A percentile compares a stretch with the other conserved stretches of the same genome.
Evolutionary conservation across 2,797 vertebrate genomes (phyloP).

Genomic region (Mormyrops attenuatus): DNA sequence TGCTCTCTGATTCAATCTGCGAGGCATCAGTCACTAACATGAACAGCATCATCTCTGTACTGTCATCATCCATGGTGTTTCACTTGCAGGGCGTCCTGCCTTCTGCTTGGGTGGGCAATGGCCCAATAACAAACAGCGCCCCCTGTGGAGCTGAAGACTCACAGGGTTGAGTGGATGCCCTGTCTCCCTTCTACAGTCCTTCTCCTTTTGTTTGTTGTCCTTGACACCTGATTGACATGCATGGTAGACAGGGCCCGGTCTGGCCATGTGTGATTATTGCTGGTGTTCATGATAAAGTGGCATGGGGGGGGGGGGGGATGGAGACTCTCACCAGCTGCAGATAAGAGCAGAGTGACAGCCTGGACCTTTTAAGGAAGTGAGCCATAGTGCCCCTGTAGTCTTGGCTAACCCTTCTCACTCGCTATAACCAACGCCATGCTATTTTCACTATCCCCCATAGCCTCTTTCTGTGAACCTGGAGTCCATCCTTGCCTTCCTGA

Average conservation of each 20-base stretch:
- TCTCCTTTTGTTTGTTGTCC: neutral
- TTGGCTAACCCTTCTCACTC: neutral
- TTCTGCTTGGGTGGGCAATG: neutral
- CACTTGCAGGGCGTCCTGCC: neutral
- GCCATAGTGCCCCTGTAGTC: conserved; percentile 18
- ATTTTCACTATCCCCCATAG: neutral
- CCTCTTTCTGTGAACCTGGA: conserved; percentile 10
- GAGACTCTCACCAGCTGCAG: neutral
- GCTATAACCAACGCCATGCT: neutral
- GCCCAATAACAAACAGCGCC: neutral
- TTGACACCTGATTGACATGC: neutral
- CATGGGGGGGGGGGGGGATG: too few relatives aligned
- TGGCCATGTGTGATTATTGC: neutral
- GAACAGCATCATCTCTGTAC: neutral
- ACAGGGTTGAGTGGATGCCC: neutral
- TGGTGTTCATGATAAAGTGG: neutral
- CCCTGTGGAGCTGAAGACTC: neutral
- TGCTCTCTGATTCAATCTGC: neutral
- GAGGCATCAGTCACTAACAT: neutral
- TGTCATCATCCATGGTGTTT: neutral
- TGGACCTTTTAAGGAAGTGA: conserved; percentile 38
- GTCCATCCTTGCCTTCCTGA: neutral
- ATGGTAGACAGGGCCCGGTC: neutral
- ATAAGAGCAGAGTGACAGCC: conserved; percentile 32
- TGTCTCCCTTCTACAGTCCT: neutral